Conservation (phyloP, 2,113 vertebrate species). For the Plectropomus leopardus region DNA sequence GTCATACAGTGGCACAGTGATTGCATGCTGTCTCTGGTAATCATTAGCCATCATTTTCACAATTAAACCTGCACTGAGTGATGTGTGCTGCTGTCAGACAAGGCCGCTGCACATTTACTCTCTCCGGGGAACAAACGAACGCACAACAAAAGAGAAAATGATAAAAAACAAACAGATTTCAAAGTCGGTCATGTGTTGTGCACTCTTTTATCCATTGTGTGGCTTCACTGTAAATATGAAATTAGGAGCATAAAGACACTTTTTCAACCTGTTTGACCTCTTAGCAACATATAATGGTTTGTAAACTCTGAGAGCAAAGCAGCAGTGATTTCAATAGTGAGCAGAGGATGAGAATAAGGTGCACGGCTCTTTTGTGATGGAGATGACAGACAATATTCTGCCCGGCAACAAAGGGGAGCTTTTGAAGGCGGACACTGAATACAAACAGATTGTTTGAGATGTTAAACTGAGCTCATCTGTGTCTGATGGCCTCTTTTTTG, state of each 20-base stretch:
- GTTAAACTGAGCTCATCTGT: slow-evolving; percentile 50
- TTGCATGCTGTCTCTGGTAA: slow-evolving; percentile 22
- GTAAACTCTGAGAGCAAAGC: slow-evolving; percentile 8
- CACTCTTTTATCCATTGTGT: slow-evolving; percentile 1
- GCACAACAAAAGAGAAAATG: neutral
- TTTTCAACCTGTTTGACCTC: slow-evolving; percentile 11
- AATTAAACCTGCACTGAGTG: neutral
- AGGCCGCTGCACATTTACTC: neutral
- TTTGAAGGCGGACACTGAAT: slow-evolving; percentile 45
- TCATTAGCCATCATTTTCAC: slow-evolving; percentile 1
- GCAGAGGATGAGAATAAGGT: slow-evolving; percentile 14
- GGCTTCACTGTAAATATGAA: slow-evolving; percentile 5
- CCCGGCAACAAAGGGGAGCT: slow-evolving; percentile 39
- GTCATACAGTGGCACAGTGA: neutral
- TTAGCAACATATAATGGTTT: slow-evolving; percentile 1
- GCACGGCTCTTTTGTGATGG: slow-evolving; percentile 56
- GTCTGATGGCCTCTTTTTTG: slow-evolving; percentile 10
- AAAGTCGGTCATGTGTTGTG: neutral
- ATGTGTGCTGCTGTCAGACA: slow-evolving; percentile 4
- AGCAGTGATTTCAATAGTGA: slow-evolving; percentile 13
- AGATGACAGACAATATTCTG: slow-evolving; percentile 43
- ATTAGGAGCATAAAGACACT: neutral
- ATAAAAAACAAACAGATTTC: slow-evolving; percentile 12
- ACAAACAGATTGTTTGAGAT: slow-evolving; percentile 46
- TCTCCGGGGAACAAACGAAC: neutral